A percentile compares a stretch with the other conserved stretches of the same genome.
Conservation (phyloP, 1,140 invertebrate species). For the Drosophila pallidifrons region DNA sequence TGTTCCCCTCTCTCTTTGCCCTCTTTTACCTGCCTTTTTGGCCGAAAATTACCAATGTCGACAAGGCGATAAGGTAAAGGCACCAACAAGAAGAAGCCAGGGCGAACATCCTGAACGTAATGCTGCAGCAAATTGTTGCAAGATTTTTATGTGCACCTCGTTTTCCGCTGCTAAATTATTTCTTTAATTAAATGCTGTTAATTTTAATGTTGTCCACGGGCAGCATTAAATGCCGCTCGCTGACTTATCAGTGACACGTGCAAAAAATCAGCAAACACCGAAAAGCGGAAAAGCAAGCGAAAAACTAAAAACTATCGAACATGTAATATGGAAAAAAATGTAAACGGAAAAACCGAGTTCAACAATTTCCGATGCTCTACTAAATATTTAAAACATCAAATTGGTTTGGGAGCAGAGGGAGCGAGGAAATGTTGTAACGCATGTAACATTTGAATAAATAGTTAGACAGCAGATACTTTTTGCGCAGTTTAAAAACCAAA, state of each 20-base stretch:
- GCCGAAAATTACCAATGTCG: slow-evolving; percentile 76
- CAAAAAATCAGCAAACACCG: slow-evolving; percentile 10
- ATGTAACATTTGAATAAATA: slow-evolving; percentile 11
- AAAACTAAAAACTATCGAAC: background rate
- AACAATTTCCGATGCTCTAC: slow-evolving; percentile 16
- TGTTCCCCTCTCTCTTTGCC: background rate
- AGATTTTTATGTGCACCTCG: slow-evolving; percentile 2
- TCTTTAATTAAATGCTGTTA: slow-evolving; percentile 78
- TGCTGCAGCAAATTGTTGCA: slow-evolving; percentile 40
- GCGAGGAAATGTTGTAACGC: background rate
- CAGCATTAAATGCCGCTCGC: slow-evolving; percentile 46
- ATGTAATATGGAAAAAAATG: background rate
- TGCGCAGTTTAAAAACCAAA: background rate
- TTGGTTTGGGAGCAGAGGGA: background rate
- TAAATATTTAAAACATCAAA: slow-evolving; percentile 25
- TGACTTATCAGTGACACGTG: slow-evolving; percentile 44
- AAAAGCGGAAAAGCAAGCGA: background rate
- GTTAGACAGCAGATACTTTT: slow-evolving; percentile 18
- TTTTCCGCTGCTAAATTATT: slow-evolving; percentile 63
- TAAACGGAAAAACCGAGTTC: background rate
- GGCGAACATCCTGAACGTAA: slow-evolving; percentile 62
- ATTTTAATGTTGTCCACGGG: slow-evolving; percentile 53
- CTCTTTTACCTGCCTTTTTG: slow-evolving; percentile 37
- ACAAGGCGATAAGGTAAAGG: slow-evolving; percentile 59
- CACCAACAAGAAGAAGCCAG: slow-evolving; percentile 1